These are phyloP conservation scores for Pica pica DNA, from an alignment of 2,113 vertebrate genomes.

Conservation along the genomic window DNA sequence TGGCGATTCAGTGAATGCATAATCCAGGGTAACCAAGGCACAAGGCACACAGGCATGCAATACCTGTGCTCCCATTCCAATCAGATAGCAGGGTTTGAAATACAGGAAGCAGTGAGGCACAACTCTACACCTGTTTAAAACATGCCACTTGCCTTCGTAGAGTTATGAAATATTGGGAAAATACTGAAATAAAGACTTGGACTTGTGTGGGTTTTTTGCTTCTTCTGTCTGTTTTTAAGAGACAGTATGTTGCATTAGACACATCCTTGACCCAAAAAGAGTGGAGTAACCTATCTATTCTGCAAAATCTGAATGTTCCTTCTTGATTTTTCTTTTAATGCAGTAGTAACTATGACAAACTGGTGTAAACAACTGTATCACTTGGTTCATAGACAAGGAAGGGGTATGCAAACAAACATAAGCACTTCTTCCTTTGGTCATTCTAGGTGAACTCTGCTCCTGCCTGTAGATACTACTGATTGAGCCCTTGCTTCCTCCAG, in stretches of 20 bases:
- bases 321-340: not conserved
- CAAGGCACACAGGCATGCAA: not conserved
- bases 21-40: not conserved
- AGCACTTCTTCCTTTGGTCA: not conserved
- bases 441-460: not conserved
- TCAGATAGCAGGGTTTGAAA: constrained; percentile 36
- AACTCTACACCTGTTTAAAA: constrained; percentile 25
- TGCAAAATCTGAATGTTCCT: not conserved
- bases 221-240: not conserved
- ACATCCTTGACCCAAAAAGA: not conserved
- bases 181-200: not conserved
- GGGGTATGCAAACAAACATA: not conserved
- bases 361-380: not conserved
- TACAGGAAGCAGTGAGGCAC: constrained; percentile 15
- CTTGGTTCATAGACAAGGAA: not conserved
- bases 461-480: not conserved
- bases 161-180: not conserved
- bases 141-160: not conserved
- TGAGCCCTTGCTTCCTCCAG: not conserved
- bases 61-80: constrained; percentile 3
- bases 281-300: not conserved
- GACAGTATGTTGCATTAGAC: not conserved
- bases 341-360: not conserved
- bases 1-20: not conserved
- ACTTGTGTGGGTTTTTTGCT: not conserved